phyloP scores from a whole-genome alignment of 2,797 vertebrate species.

The Chelidonichthys spinosus region DNA sequence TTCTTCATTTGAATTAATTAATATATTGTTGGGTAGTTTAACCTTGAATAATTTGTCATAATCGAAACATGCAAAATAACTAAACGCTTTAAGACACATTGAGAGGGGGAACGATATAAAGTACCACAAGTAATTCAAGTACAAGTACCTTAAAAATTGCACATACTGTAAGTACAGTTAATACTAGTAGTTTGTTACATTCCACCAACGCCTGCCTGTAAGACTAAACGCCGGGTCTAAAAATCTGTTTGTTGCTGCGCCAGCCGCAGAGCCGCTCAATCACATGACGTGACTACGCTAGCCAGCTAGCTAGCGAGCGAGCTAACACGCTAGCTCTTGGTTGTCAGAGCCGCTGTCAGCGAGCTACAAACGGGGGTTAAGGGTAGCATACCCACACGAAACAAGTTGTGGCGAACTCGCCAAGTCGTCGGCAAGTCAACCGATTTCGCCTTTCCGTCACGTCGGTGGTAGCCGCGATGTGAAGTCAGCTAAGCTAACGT shows the following conservation, averaged over 20 bases:
- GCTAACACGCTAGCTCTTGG: slow-evolving; percentile 65
- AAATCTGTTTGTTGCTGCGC: slow-evolving; percentile 30
- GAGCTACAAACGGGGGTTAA: slow-evolving; percentile 8
- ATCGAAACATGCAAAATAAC: not conserved
- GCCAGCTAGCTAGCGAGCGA: slow-evolving; percentile 14
- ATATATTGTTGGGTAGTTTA: no score
- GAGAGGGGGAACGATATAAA: not conserved
- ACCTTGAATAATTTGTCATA: no score
- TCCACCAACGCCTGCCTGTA: slow-evolving; percentile 12
- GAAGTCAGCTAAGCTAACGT: slow-evolving; percentile 25
- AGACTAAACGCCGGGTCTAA: not conserved
- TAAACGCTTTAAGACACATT: no score
- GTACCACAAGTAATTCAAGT: not conserved
- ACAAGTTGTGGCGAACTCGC: not conserved
- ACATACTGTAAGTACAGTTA: not conserved
- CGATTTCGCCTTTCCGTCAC: not conserved
- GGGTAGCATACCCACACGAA: not conserved
- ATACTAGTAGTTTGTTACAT: not conserved
- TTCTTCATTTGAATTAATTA: no score
- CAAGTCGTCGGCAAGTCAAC: slow-evolving; percentile 51
- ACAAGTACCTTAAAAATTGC: not conserved
- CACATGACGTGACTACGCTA: slow-evolving; percentile 67
- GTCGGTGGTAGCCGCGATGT: not conserved
- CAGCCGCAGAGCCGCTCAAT: slow-evolving; percentile 29
- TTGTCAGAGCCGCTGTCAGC: slow-evolving; percentile 61